These are phyloP conservation scores for Eupithecia exiguata DNA, from an alignment of 2,888 invertebrate species.

Conservation along the genomic window DNA sequence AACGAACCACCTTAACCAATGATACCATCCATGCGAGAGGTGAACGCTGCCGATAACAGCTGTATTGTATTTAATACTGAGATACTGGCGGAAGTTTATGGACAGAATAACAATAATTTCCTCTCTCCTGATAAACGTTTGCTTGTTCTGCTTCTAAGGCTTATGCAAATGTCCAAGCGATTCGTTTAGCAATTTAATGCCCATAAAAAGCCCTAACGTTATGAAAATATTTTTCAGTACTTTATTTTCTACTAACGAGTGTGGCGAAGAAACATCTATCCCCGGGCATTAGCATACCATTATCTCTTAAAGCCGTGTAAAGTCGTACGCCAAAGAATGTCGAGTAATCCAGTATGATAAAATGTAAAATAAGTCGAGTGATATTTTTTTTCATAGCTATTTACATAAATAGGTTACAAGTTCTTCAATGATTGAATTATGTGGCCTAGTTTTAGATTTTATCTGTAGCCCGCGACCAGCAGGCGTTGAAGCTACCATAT, in stretches of 20 bases:
- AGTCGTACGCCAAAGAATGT: constrained; percentile 62
- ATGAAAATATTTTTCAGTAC: constrained; percentile 46
- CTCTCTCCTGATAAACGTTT: constrained; percentile 20
- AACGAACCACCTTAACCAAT: no score
- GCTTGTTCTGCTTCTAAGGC: constrained; percentile 12
- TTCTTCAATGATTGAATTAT: constrained; percentile 54
- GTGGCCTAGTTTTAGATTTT: constrained; percentile 39
- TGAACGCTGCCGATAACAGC: constrained; percentile 43
- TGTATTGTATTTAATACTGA: constrained; percentile 25
- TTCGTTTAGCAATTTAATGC: constrained; percentile 19
- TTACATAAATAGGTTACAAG: constrained; percentile 56
- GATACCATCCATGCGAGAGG: constrained; percentile 48
- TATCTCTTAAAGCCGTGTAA: constrained; percentile 66
- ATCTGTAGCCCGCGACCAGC: constrained; percentile 24
- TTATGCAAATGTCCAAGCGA: constrained; percentile 17
- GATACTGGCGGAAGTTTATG: constrained; percentile 19
- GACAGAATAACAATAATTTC: constrained; percentile 20
- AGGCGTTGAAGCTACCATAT: constrained; percentile 29
- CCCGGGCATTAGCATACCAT: constrained; percentile 66
- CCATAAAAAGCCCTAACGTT: constrained; percentile 24
- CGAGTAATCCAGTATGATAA: constrained; percentile 59
- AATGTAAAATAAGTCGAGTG: constrained; percentile 57
- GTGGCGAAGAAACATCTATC: constrained; percentile 55
- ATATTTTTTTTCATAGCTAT: constrained; percentile 45
- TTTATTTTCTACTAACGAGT: constrained; percentile 56